phyloP scores from a whole-genome alignment of 1,140 invertebrate species.

The Riptortus pedestris region DNA sequence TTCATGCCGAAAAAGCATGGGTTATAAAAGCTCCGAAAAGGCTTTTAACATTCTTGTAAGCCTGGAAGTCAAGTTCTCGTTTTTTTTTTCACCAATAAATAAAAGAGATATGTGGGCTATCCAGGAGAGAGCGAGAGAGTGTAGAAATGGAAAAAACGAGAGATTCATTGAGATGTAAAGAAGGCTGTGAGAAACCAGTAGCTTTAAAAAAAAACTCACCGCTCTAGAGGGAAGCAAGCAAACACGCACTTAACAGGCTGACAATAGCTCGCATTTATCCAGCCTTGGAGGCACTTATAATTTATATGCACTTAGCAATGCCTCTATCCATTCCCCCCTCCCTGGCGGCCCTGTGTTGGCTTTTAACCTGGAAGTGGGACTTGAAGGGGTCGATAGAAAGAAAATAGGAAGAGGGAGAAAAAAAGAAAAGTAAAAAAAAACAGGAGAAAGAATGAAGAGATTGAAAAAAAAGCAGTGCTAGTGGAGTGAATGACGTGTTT shows the following conservation, averaged over 20 bases:
- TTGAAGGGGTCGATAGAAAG: background rate
- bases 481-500: too few species aligned
- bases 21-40: too few species aligned
- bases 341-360: too few species aligned
- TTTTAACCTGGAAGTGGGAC: conserved; percentile 15
- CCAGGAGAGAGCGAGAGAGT: too few species aligned
- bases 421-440: too few species aligned
- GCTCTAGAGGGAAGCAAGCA: background rate
- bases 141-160: conserved; percentile 6
- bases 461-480: too few species aligned
- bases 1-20: too few species aligned
- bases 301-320: conserved; percentile 16
- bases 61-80: too few species aligned
- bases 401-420: background rate
- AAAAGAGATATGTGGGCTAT: background rate
- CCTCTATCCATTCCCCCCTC: background rate
- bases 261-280: conserved; percentile 14
- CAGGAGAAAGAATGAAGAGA: too few species aligned
- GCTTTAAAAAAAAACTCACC: background rate
- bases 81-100: background rate
- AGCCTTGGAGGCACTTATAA: conserved; percentile 9
- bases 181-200: background rate
- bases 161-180: conserved; percentile 18
- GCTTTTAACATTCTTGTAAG: too few species aligned
- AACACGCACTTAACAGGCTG: background rate